phyloP scores from a whole-genome alignment of 2,797 vertebrate species.

The Acanthornis magna region DNA sequence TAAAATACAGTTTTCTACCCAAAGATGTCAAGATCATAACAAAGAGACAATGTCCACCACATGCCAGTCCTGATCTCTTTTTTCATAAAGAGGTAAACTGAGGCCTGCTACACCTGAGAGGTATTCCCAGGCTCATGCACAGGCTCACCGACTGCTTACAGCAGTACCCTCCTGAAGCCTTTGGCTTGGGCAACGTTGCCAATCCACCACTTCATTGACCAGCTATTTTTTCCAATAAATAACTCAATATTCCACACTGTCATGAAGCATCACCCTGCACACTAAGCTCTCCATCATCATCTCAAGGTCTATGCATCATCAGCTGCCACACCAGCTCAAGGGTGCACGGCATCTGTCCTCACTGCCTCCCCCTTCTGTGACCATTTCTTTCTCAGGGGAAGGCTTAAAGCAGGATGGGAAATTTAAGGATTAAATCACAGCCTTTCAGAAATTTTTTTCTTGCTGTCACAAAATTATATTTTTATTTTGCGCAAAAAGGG shows the following conservation, averaged over 20 bases:
- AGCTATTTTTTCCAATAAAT: background rate
- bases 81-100: background rate
- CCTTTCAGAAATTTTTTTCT: background rate
- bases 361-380: background rate
- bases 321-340: background rate
- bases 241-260: background rate
- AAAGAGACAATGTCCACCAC: background rate
- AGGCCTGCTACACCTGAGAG: fast-evolving
- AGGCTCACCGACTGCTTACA: background rate
- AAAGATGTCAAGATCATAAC: background rate
- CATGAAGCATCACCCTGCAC: background rate
- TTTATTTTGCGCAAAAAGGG: background rate
- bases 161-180: background rate
- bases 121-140: background rate
- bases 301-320: background rate
- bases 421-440: background rate
- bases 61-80: fast-evolving
- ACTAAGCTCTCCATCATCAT: background rate
- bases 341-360: background rate
- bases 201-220: background rate
- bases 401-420: background rate
- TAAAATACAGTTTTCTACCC: background rate
- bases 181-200: background rate
- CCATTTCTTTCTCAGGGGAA: background rate
- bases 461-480: background rate